Percentiles rank a stretch among this genome's conserved stretches.
These are phyloP conservation scores for Ptyas mucosa DNA, from an alignment of 2,113 vertebrate species.

Conservation along the genomic window DNA sequence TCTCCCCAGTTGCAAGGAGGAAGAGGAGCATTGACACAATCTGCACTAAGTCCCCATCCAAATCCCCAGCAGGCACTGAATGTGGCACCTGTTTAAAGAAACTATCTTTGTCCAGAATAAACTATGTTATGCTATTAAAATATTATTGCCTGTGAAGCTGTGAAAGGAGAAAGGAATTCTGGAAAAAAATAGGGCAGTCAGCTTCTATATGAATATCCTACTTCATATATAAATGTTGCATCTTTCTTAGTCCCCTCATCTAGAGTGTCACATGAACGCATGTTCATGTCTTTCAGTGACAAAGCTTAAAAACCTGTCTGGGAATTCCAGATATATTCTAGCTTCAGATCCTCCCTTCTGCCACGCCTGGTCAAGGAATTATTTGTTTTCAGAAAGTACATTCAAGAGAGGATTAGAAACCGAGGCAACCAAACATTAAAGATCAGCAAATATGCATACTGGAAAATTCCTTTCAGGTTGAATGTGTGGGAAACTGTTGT, in stretches of 20 bases:
- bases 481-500: background rate
- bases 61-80: background rate
- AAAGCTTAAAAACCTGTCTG: background rate
- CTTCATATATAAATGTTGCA: background rate
- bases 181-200: background rate
- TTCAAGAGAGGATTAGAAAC: background rate
- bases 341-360: accelerated
- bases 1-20: background rate
- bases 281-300: background rate
- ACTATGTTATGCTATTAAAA: background rate
- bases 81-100: background rate
- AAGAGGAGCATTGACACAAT: background rate
- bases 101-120: background rate
- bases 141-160: background rate
- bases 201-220: background rate
- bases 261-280: background rate
- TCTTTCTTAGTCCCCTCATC: background rate
- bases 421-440: background rate
- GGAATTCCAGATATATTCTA: background rate
- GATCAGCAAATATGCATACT: background rate
- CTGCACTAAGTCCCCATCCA: background rate
- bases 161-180: background rate
- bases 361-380: background rate
- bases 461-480: background rate
- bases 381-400: constrained; percentile 7